Conservation (phyloP, 2,113 vertebrate species). For the Butastur rufipennis region DNA sequence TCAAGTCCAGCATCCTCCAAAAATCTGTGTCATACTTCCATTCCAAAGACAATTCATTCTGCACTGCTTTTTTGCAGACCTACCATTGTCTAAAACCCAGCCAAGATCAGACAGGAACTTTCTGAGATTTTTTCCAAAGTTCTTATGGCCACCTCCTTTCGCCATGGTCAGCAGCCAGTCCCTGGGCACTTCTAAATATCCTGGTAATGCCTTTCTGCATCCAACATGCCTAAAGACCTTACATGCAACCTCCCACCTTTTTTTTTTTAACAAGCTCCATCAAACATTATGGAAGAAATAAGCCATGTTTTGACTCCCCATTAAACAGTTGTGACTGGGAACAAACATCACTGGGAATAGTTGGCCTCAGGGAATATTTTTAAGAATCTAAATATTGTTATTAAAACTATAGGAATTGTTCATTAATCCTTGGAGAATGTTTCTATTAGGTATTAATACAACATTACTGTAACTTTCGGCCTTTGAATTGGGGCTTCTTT, state of each 20-base stretch:
- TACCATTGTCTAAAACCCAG: background rate
- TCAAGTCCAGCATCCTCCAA: background rate
- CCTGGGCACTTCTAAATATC: background rate
- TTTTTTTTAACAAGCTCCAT: background rate
- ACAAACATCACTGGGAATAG: background rate
- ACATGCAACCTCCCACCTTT: accelerated
- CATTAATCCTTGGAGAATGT: background rate
- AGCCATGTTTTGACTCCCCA: background rate
- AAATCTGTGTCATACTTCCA: background rate
- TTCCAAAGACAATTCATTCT: background rate
- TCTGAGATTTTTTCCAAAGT: background rate
- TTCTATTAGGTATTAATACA: background rate
- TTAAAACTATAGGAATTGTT: background rate
- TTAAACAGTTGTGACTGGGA: background rate
- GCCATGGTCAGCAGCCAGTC: background rate
- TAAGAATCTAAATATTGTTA: background rate
- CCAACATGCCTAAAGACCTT: background rate
- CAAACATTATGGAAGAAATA: background rate
- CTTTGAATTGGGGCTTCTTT: background rate
- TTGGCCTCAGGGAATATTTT: background rate
- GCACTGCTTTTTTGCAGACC: background rate
- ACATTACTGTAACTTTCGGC: background rate
- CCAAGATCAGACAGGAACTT: background rate
- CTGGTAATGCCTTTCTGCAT: background rate
- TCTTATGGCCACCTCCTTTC: background rate